Evolutionary conservation across 2,888 invertebrate genomes (phyloP).

Genomic region (Ennomos erosarius): DNA sequence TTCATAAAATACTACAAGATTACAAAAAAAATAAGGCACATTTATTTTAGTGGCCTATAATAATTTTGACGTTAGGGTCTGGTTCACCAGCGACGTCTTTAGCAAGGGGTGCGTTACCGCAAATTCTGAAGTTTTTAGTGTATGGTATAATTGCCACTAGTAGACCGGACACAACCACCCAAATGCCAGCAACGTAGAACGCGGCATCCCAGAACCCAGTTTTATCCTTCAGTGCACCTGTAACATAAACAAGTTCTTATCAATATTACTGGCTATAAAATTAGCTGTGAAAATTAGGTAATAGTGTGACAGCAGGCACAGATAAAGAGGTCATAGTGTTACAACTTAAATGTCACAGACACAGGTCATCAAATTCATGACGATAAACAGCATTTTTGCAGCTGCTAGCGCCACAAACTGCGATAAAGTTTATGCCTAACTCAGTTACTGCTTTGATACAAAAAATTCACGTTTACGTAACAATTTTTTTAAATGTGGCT

Average conservation of each 20-base stretch:
- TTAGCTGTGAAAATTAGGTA: too few relatives aligned
- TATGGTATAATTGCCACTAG: slow-evolving; percentile 88
- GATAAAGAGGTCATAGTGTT: too few relatives aligned
- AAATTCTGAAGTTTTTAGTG: slow-evolving; percentile 87
- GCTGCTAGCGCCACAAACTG: slow-evolving; percentile 3
- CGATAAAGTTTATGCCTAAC: slow-evolving; percentile 22
- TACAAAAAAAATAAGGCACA: slow-evolving; percentile 20
- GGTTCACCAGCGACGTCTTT: slow-evolving; percentile 76
- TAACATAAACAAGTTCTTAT: slow-evolving; percentile 26
- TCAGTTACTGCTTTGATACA: too few relatives aligned
- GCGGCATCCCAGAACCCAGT: slow-evolving; percentile 91
- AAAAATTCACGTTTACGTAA: too few relatives aligned
- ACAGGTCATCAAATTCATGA: neutral
- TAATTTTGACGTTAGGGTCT: slow-evolving; percentile 75
- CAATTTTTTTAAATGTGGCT: too few relatives aligned
- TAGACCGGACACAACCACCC: slow-evolving; percentile 92
- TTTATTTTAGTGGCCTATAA: slow-evolving; percentile 68
- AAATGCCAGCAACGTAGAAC: slow-evolving; percentile 92
- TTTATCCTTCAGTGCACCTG: slow-evolving; percentile 84
- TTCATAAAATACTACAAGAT: slow-evolving; percentile 7
- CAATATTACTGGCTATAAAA: too few relatives aligned
- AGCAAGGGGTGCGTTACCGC: slow-evolving; percentile 76
- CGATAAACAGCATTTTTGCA: slow-evolving; percentile 3
- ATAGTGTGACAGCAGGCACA: too few relatives aligned
- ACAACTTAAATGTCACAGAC: too few relatives aligned